Conservation (phyloP, 2,113 vertebrate species). For the Chaetops frenatus region DNA sequence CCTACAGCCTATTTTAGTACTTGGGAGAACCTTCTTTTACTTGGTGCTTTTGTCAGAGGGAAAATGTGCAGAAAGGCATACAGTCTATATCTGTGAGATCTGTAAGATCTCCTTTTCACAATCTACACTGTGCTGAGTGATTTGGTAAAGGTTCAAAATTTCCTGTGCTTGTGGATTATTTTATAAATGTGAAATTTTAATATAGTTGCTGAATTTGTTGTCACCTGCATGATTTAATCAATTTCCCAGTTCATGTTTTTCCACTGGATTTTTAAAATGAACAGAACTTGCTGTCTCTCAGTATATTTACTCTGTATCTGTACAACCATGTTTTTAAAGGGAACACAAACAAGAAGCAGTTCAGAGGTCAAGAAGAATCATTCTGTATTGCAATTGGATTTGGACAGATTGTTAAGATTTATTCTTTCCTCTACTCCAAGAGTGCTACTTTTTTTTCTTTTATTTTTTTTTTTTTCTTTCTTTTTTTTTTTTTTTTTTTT, state of each 20-base stretch:
- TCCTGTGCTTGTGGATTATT: background rate
- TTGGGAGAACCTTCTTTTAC: background rate
- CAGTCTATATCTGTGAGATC: background rate
- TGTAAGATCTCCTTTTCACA: background rate
- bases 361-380: background rate
- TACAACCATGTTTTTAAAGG: background rate
- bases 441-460: background rate
- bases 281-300: background rate
- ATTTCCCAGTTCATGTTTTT: background rate
- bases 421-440: background rate
- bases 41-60: background rate
- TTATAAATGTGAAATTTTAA: background rate
- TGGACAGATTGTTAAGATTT: background rate
- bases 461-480: background rate
- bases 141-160: background rate
- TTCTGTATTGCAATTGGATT: background rate
- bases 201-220: background rate
- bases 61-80: background rate
- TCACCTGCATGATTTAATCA: background rate
- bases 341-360: background rate
- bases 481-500: background rate
- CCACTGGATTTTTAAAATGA: background rate
- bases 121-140: background rate
- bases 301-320: background rate
- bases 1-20: background rate